phyloP scores from a whole-genome alignment of 2,888 invertebrate species.

The Pasiphila rectangulata region DNA sequence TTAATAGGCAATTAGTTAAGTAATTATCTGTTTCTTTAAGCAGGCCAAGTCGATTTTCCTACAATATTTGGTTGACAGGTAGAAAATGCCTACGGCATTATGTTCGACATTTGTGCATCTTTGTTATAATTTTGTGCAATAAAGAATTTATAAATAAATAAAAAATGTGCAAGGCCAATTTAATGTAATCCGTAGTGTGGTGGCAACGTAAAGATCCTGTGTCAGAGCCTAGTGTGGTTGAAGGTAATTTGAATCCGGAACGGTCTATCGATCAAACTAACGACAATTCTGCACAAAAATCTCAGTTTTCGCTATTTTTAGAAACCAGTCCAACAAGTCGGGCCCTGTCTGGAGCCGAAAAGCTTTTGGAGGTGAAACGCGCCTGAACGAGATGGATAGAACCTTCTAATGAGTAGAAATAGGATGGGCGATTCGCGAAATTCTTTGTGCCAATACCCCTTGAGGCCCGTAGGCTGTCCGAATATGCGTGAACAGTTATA shows the following conservation, averaged over 20 bases:
- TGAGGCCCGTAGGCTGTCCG: slow-evolving; percentile 35
- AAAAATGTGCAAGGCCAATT: too few species aligned
- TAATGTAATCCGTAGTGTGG: too few species aligned
- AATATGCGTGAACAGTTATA: slow-evolving; percentile 44
- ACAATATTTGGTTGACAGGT: too few species aligned
- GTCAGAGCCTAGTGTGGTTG: too few species aligned
- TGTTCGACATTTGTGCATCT: too few species aligned
- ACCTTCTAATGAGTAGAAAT: slow-evolving; percentile 57
- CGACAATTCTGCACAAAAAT: slow-evolving; percentile 49
- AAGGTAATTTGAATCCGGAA: background rate
- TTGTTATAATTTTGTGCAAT: too few species aligned
- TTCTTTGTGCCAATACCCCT: slow-evolving; percentile 61
- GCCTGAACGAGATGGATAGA: slow-evolving; percentile 67
- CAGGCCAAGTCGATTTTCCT: too few species aligned
- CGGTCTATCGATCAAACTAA: slow-evolving; percentile 18
- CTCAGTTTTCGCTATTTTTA: slow-evolving; percentile 70
- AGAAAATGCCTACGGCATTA: too few species aligned
- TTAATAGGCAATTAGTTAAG: too few species aligned
- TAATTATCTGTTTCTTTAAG: too few species aligned
- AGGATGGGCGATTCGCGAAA: slow-evolving; percentile 67
- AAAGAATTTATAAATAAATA: too few species aligned
- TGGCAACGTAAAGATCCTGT: too few species aligned
- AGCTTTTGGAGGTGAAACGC: slow-evolving; percentile 75
- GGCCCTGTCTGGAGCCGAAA: slow-evolving; percentile 69
- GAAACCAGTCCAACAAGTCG: slow-evolving; percentile 73